A percentile compares a stretch with the other conserved stretches of the same genome.
phyloP scores from a whole-genome alignment of 2,113 vertebrate species.

The Ceratotherium simum region DNA sequence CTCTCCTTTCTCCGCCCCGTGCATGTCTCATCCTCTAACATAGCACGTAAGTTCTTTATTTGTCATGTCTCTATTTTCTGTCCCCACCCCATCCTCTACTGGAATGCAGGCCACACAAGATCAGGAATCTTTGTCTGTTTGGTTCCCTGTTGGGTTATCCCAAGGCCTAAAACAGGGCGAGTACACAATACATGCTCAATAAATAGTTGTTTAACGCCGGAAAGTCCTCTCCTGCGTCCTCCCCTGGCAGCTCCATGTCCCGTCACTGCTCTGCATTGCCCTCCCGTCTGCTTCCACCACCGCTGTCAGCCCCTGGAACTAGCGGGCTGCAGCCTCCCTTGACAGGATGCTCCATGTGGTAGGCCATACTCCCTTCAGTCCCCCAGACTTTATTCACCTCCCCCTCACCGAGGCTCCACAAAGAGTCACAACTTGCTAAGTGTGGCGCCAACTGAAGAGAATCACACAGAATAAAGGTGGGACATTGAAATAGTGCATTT shows the following conservation, averaged over 20 bases:
- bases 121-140: neutral
- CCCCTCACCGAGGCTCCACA: neutral
- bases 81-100: neutral
- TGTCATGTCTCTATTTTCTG: neutral
- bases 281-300: fast-evolving
- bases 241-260: neutral
- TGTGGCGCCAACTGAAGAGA: neutral
- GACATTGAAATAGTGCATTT: neutral
- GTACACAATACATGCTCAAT: neutral
- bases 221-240: neutral
- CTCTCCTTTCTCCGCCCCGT: neutral
- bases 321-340: neutral
- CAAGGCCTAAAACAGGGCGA: neutral
- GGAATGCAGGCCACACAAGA: neutral
- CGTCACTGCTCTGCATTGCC: neutral
- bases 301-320: neutral
- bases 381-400: no score
- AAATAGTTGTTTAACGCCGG: neutral
- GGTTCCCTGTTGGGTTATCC: neutral
- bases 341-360: neutral
- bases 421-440: neutral
- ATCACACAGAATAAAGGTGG: neutral
- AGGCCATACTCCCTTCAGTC: neutral
- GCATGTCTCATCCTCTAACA: neutral
- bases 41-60: neutral